Evolutionary conservation across 64 coral and sea anemone genomes (phyloP).

Genomic region (Stichodactyla mertensii): DNA sequence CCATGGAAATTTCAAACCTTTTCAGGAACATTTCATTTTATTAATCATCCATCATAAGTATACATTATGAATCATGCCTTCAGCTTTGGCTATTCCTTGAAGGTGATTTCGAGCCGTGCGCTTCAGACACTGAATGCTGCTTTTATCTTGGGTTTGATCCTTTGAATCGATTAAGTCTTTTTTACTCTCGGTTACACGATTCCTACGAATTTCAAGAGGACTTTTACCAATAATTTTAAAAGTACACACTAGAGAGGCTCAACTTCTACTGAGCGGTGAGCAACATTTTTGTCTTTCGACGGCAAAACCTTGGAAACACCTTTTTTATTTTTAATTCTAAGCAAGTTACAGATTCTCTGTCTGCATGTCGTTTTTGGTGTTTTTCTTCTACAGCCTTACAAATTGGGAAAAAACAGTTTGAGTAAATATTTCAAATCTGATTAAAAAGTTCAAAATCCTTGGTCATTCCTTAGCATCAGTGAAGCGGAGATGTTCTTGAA

Average conservation of each 20-base stretch:
- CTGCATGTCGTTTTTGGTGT: too few species aligned
- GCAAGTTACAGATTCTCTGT: too few species aligned
- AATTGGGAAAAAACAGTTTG: not conserved
- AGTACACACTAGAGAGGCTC: not conserved
- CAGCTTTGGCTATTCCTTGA: not conserved
- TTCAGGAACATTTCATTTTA: not conserved
- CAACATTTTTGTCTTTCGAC: not conserved
- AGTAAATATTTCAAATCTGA: not conserved
- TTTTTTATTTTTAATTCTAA: not conserved
- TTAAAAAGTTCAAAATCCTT: not conserved
- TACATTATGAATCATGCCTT: not conserved
- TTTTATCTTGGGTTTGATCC: constrained; percentile 1
- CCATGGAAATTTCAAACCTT: constrained; percentile 14
- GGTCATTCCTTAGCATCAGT: not conserved
- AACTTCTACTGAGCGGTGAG: not conserved
- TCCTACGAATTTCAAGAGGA: not conserved
- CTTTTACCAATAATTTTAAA: not conserved
- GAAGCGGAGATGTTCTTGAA: not conserved
- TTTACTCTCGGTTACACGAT: not conserved
- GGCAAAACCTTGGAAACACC: not conserved
- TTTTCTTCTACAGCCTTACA: not conserved
- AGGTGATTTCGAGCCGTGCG: not conserved
- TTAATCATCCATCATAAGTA: not conserved
- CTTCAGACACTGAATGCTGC: not conserved
- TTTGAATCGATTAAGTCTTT: not conserved